These are phyloP conservation scores for Oscheius sp. DNA, from an alignment of 2,888 invertebrate genomes.

Conservation along the genomic window DNA sequence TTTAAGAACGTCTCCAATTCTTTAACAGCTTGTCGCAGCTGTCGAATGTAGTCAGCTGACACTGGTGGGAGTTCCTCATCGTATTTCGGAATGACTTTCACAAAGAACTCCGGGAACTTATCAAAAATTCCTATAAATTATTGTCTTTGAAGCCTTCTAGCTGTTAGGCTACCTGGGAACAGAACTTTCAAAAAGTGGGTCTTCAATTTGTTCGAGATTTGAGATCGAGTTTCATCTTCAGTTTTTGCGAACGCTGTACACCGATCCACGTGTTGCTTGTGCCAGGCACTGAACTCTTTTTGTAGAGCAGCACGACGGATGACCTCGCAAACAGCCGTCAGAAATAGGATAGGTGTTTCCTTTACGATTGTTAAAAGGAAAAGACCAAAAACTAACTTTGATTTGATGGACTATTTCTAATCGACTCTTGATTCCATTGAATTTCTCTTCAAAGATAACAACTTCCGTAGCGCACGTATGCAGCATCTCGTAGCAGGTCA, in stretches of 20 bases:
- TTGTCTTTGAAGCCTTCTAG: not conserved
- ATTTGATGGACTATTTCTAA: constrained; percentile 53
- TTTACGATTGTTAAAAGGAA: constrained; percentile 32
- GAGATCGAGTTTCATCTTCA: constrained; percentile 82
- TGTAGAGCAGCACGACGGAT: constrained; percentile 57
- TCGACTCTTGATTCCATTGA: constrained; percentile 45
- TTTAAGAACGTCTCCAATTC: constrained; percentile 48
- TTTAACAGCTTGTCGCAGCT: constrained; percentile 37
- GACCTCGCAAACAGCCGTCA: constrained; percentile 62
- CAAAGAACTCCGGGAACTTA: constrained; percentile 82
- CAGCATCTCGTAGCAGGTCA: constrained; percentile 56
- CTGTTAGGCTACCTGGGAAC: constrained; percentile 80
- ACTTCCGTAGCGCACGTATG: constrained; percentile 51
- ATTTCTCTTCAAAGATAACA: constrained; percentile 61
- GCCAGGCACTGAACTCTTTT: constrained; percentile 34
- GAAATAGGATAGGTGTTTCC: constrained; percentile 61
- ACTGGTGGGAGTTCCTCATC: constrained; percentile 59
- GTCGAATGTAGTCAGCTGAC: constrained; percentile 50
- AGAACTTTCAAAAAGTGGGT: constrained; percentile 82
- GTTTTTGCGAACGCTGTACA: constrained; percentile 79
- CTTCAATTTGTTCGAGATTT: constrained; percentile 82
- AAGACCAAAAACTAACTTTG: constrained; percentile 36
- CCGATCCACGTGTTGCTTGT: constrained; percentile 45
- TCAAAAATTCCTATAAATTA: constrained; percentile 78
- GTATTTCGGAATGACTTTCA: constrained; percentile 48